phyloP scores from a whole-genome alignment of 53 echinoderm and acorn worm genomes.

The Zoroaster sp. region DNA sequence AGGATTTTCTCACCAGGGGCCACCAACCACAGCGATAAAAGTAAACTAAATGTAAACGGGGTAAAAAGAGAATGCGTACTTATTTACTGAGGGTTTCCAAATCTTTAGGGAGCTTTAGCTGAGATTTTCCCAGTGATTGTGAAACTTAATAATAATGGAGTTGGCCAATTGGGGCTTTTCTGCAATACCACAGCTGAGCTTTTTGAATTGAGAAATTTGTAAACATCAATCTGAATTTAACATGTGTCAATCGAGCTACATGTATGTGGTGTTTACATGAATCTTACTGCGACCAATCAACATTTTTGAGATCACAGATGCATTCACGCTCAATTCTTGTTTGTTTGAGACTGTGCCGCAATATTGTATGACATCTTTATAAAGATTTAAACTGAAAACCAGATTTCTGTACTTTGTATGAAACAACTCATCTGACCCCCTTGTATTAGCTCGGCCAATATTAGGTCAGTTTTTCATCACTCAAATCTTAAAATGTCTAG shows the following conservation, averaged over 20 bases:
- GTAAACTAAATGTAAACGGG: not conserved
- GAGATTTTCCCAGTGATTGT: not conserved
- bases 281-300: too few relatives aligned
- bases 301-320: not conserved
- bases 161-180: not conserved
- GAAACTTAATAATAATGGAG: not conserved
- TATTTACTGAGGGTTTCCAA: not conserved
- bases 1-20: not conserved
- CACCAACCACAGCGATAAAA: not conserved
- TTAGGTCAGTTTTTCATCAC: not conserved
- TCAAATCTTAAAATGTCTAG: conserved; percentile 5
- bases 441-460: not conserved
- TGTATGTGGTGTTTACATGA: too few relatives aligned
- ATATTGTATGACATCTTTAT: not conserved
- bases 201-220: not conserved
- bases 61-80: not conserved
- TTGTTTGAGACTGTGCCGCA: not conserved
- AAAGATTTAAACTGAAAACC: not conserved
- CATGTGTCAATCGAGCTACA: too few relatives aligned
- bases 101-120: not conserved
- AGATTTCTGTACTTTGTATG: not conserved
- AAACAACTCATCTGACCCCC: not conserved
- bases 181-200: not conserved
- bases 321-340: not conserved
- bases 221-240: not conserved